Conservation (phyloP, 2,888 invertebrate genomes). For the Pollenia amentaria region DNA sequence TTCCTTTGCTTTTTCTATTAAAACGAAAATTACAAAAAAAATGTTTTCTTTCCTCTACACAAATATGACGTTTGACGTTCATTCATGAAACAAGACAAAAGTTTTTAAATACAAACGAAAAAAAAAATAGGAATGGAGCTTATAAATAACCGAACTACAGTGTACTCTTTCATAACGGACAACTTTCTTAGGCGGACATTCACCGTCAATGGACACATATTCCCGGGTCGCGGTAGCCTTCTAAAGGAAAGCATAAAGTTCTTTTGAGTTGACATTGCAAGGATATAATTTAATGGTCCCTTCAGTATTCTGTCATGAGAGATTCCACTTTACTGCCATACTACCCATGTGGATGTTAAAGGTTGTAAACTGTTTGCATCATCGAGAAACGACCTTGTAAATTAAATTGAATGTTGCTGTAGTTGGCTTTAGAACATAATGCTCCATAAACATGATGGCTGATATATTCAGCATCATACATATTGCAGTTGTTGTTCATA, state of each 20-base stretch:
- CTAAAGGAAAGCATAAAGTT: no score
- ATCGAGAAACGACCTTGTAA: slow-evolving; percentile 57
- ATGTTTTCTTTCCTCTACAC: background rate
- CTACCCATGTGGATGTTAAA: background rate
- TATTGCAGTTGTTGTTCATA: background rate
- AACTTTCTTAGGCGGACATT: no score
- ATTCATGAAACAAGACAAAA: slow-evolving; percentile 38
- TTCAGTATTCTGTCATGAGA: no score
- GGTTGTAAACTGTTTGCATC: slow-evolving; percentile 29
- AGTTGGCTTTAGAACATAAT: slow-evolving; percentile 31
- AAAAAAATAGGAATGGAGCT: slow-evolving; percentile 11
- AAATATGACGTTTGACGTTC: slow-evolving; percentile 48
- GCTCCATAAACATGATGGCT: slow-evolving; percentile 3
- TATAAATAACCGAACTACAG: slow-evolving; percentile 45
- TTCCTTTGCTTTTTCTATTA: slow-evolving; percentile 1
- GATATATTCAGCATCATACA: background rate
- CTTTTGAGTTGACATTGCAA: no score
- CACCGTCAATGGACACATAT: no score
- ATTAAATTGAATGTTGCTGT: slow-evolving; percentile 42
- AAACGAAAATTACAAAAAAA: background rate
- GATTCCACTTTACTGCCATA: background rate
- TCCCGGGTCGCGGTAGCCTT: no score
- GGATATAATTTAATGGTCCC: no score
- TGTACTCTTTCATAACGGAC: no score
- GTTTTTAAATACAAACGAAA: background rate